Evolutionary conservation across 2,113 vertebrate genomes (phyloP), one percentile per base, ranked within the genome.

Genomic region (Meleagris gallopavo): DNA sequence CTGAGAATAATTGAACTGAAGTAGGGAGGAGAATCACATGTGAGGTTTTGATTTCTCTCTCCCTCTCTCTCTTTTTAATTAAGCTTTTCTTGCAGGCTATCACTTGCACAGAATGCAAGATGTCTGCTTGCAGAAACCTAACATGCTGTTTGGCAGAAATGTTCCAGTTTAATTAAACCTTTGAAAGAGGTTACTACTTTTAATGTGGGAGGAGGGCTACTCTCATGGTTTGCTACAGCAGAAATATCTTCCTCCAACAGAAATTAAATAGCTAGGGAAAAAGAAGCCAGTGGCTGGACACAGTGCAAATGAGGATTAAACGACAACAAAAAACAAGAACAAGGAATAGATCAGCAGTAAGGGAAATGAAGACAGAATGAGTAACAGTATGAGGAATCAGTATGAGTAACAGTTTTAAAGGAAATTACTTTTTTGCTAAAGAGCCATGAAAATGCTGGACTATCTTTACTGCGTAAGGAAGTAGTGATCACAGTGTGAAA

Each of bases 71-170:
- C 30, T 60, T 58, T 90, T 87, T 13, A 78, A 71, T 57, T 40
- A 71, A 81, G 7, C 20, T 81, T 78, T 85, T 81, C 57, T 67
- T 74, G 52, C 38, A 78, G 84, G 60, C 45, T 73, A 88, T 66
- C 72, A 46, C 52, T 87, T 78, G 65, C 50, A 67, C 65, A 30
- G 4, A 29, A 84, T 52, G 34, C 46, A 90, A 69, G 55, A 45
- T 46, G 72, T 86, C 69, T 46, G 21, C 30, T 60, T 81, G 50
- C 45, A 88, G 73, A 92, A 88, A 71, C 34, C 15, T 1, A 27
- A 83, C 88, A 45, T 52, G 36, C 72, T 95, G 72, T 27, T 89
- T 89, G 80, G 58, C 77, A 94, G 77, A 90, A 73, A 82, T 76
- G n/a, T 79, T 90, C 62, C 66, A 34, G 19, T 86, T 94, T 85